Conservation (phyloP, 2,113 vertebrate species). For the Protobothrops mucrosquamatus region DNA sequence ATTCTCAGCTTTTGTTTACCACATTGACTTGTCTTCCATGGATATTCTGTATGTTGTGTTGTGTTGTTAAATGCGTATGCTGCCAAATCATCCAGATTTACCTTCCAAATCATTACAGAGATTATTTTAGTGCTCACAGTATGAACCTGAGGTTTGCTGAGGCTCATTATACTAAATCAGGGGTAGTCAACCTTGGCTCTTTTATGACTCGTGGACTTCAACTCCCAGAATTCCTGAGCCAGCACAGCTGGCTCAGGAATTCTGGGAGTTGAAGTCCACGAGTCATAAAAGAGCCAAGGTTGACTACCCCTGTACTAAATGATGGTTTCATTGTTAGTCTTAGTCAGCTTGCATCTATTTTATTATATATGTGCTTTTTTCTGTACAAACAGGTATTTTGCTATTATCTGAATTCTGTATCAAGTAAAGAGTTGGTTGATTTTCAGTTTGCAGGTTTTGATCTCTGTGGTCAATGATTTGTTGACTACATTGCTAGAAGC, state of each 20-base stretch:
- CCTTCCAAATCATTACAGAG: not conserved
- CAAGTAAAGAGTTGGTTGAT: not conserved
- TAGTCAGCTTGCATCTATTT: not conserved
- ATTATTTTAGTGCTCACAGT: not conserved
- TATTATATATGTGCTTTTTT: not conserved
- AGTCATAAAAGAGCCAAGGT: no score
- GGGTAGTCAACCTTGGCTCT: no score
- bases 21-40: not conserved
- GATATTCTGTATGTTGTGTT: not conserved
- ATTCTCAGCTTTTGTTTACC: not conserved
- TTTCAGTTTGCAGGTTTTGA: conserved; percentile 84
- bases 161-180: not conserved
- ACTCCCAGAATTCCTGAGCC: no score
- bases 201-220: no score
- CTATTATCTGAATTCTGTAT: not conserved
- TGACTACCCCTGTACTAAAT: not conserved
- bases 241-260: no score
- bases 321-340: not conserved
- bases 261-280: no score
- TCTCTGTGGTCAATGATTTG: conserved; percentile 76
- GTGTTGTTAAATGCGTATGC: not conserved
- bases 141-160: not conserved
- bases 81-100: not conserved
- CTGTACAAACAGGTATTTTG: not conserved
- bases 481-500: conserved; percentile 73